Conservation (phyloP, 2,797 vertebrate species). For the Hyperoplus immaculatus region DNA sequence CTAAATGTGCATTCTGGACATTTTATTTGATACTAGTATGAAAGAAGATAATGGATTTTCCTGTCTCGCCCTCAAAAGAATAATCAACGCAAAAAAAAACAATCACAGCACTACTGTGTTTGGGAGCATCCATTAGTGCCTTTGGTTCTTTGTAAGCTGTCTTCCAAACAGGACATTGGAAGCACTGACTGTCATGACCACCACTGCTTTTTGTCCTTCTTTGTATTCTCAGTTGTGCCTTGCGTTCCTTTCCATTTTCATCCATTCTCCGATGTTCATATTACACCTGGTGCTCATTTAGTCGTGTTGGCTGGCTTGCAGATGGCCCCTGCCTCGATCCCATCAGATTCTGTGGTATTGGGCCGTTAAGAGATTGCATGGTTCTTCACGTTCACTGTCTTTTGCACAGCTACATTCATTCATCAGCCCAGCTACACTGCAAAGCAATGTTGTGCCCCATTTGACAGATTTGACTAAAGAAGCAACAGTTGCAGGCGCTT, state of each 20-base stretch:
- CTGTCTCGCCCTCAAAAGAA: background rate
- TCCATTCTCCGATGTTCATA: constrained; percentile 22
- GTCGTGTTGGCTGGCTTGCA: constrained; percentile 19
- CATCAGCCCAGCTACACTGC: constrained; percentile 7
- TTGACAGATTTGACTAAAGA: constrained; percentile 42
- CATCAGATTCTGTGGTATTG: constrained; percentile 23
- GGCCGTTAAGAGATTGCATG: constrained; percentile 11
- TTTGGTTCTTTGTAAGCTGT: background rate
- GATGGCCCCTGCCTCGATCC: background rate
- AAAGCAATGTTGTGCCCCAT: constrained; percentile 35
- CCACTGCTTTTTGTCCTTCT: background rate
- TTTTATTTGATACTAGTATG: too few relatives aligned
- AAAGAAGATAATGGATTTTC: too few relatives aligned
- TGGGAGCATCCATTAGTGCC: too few relatives aligned
- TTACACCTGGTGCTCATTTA: constrained; percentile 12
- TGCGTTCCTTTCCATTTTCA: background rate
- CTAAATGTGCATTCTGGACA: too few relatives aligned
- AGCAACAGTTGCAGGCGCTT: constrained; percentile 49
- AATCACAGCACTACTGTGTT: background rate
- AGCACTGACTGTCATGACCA: background rate
- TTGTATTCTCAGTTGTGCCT: background rate
- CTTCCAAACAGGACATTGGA: constrained; percentile 1
- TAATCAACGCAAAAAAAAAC: background rate
- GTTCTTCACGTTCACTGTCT: constrained; percentile 18
- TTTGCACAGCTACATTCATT: constrained; percentile 18